Conservation (phyloP, 2,888 invertebrate species). For the Mesorhabditis sp. region DNA sequence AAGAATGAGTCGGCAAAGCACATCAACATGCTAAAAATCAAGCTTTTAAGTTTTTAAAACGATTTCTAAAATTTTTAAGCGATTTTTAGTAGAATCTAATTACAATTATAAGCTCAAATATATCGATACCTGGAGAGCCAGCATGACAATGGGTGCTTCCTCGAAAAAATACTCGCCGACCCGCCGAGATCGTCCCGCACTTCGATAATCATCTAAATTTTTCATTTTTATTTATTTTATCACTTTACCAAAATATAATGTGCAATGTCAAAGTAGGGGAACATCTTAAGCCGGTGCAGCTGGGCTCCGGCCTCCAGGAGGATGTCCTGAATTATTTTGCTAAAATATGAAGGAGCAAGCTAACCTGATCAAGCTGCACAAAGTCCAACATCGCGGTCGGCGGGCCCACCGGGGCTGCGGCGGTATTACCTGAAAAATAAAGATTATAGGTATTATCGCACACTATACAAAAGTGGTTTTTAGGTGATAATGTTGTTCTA, state of each 20-base stretch:
- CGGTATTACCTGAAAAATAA: not conserved
- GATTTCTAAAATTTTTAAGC: not conserved
- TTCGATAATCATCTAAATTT: conserved; percentile 49
- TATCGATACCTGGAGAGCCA: conserved; percentile 87
- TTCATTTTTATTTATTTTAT: not conserved
- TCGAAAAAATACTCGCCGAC: conserved; percentile 85
- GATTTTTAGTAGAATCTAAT: not conserved
- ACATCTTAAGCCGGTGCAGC: conserved; percentile 98
- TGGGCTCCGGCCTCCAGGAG: conserved; percentile 88
- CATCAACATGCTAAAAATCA: conserved; percentile 82
- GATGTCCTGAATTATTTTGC: conserved; percentile 36
- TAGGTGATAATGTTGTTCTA: too few relatives aligned
- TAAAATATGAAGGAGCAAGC: not conserved
- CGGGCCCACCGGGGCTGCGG: not conserved
- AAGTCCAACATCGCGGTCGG: conserved; percentile 1
- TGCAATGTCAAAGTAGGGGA: conserved; percentile 96
- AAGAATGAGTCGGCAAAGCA: conserved; percentile 91
- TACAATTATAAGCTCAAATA: conserved; percentile 67
- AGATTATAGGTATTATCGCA: too few relatives aligned
- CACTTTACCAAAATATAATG: conserved; percentile 71
- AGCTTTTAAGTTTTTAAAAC: not conserved
- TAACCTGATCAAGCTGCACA: not conserved
- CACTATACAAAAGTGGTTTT: too few relatives aligned
- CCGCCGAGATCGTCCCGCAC: conserved; percentile 55
- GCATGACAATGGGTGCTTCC: conserved; percentile 93